These are phyloP conservation scores for Camponotus vicinus DNA, from an alignment of 1,140 invertebrate species.

Conservation along the genomic window DNA sequence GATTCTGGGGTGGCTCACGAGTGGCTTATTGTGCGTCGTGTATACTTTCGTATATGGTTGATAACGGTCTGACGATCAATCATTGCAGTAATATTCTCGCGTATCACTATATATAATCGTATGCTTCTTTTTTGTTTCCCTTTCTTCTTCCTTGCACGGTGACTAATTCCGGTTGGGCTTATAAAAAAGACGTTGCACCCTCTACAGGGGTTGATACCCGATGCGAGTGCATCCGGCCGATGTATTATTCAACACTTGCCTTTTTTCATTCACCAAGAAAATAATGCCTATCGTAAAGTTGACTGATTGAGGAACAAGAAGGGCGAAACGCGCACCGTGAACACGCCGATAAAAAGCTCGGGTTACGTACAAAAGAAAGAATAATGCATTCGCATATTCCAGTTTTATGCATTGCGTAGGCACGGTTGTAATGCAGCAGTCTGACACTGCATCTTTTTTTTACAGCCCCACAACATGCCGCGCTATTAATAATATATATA, in stretches of 20 bases:
- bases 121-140: background rate
- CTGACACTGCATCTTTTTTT: constrained; percentile 27
- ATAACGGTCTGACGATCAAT: constrained; percentile 61
- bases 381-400: constrained; percentile 7
- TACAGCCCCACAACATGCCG: background rate
- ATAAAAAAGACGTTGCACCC: constrained; percentile 64
- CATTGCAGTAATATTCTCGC: constrained; percentile 54
- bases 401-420: constrained; percentile 38
- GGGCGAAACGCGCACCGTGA: background rate
- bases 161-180: constrained; percentile 63
- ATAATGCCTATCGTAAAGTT: constrained; percentile 66
- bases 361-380: constrained; percentile 22
- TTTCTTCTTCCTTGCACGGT: constrained; percentile 35
- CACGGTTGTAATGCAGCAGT: constrained; percentile 4
- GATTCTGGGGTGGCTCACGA: constrained; percentile 2
- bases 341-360: constrained; percentile 44
- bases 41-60: constrained; percentile 25
- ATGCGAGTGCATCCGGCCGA: constrained; percentile 61
- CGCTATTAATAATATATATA: constrained; percentile 19
- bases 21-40: constrained; percentile 1
- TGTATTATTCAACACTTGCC: constrained; percentile 69
- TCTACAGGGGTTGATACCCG: constrained; percentile 60
- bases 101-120: constrained; percentile 31
- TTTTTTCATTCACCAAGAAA: constrained; percentile 50
- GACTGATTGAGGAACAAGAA: constrained; percentile 54